Evolutionary conservation across 2,797 vertebrate species (phyloP), one percentile per base, ranked within the genome.

Genomic region (Coracias cyanogaster): DNA sequence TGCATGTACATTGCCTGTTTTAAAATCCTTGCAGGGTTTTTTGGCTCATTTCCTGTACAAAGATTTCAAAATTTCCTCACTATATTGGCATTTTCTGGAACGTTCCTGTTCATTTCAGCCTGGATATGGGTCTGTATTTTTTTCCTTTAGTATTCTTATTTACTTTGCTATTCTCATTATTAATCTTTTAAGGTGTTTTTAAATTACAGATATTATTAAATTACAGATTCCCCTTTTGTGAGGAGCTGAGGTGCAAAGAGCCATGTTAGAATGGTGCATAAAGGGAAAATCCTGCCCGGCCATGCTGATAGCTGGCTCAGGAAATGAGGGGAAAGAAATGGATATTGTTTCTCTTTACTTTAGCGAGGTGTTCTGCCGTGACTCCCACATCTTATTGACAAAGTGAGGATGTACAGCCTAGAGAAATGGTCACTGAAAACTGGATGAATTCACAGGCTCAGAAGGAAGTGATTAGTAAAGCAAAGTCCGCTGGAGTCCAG

Each of bases 11-110:
- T 31, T 74, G 28, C 9, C 41, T 61, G 41, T 52, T 72, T 49
- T 10, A 14, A 86, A 86, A 55, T 16, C 19, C 24, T 72, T 87
- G 41, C 5, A 28, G 39, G 7, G 2, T 0, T 31, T 94, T 89
- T 86, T 69, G 74, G 49, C 9, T 85, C 74, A 91, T 95, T 87
- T 93, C 41, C 31, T 89, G 22, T 39, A 69, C 5, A 26, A 86
- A 37, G 7, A 61, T 93, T 91, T 72, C 35, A 79, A 84, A 91
- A 61, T 69, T 84, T 89, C 29, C 16, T 20, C 7, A n/a, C 8
- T 79, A 10, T 69, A 46, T 15, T 74, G 66, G 2, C 24, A 64
- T 61, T 48, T 92, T 79, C 21, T 74, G 19, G 19, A 92, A 71
- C 28, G 41, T 52, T 13, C 18, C 26, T 25, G 22, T 46, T 49